Evolutionary conservation across 1,140 invertebrate species (phyloP).

Genomic region (Drosophila aff.): DNA sequence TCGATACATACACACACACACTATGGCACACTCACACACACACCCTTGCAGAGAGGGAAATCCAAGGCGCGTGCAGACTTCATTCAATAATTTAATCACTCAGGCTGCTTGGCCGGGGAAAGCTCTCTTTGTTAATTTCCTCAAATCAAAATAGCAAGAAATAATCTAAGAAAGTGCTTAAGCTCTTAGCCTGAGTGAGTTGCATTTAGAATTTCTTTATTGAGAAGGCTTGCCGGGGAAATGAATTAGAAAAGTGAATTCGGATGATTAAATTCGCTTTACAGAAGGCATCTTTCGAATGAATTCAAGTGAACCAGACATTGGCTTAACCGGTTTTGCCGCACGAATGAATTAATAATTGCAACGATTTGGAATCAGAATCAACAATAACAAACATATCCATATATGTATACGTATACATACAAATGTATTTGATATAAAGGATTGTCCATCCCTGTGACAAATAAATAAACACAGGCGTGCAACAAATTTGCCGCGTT

Average conservation of each 20-base stretch:
- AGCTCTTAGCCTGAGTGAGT: constrained; percentile 15
- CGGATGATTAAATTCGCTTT: not conserved
- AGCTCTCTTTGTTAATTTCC: constrained; percentile 38
- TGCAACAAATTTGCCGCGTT: constrained; percentile 28
- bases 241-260: constrained; percentile 13
- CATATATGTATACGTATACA: not conserved
- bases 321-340: too few species aligned
- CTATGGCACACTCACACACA: not conserved
- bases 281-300: not conserved
- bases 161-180: constrained; percentile 73
- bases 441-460: not conserved
- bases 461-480: constrained; percentile 11
- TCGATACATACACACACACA: constrained; percentile 58
- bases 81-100: constrained; percentile 74
- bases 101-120: constrained; percentile 16
- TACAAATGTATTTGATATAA: not conserved
- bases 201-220: constrained; percentile 9
- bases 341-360: constrained; percentile 31
- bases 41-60: constrained; percentile 11
- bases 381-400: constrained; percentile 29
- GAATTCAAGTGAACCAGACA: not conserved
- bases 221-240: not conserved
- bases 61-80: constrained; percentile 14
- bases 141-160: constrained; percentile 27
- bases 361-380: constrained; percentile 26